phyloP scores from a whole-genome alignment of 2,113 vertebrate genomes.

The Pseudolaguvia tuberculata region DNA sequence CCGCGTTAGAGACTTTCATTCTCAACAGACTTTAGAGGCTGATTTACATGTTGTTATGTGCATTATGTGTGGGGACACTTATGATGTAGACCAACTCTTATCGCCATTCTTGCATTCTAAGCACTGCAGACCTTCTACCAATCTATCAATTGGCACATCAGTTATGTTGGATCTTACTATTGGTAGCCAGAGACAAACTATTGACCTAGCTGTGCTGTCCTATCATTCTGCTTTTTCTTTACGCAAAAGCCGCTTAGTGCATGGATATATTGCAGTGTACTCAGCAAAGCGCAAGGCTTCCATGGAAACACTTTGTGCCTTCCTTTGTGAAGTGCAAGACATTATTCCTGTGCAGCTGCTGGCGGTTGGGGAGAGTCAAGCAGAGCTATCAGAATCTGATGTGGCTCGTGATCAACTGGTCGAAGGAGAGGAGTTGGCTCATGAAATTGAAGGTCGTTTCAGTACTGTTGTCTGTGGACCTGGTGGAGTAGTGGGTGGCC shows the following conservation, averaged over 20 bases:
- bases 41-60: constrained; percentile 89
- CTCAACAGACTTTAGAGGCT: constrained; percentile 66
- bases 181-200: constrained; percentile 76
- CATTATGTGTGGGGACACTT: constrained; percentile 91
- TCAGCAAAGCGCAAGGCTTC: constrained; percentile 86
- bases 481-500: constrained; percentile 73
- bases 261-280: constrained; percentile 91
- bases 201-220: constrained; percentile 84
- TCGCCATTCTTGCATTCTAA: constrained; percentile 81
- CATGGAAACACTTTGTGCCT: constrained; percentile 87
- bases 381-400: constrained; percentile 77
- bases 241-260: constrained; percentile 83
- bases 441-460: constrained; percentile 86
- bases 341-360: constrained; percentile 90
- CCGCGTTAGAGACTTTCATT: constrained; percentile 74
- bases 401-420: constrained; percentile 79
- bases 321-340: constrained; percentile 93
- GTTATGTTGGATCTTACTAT: constrained; percentile 79
- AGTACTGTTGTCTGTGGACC: constrained; percentile 72
- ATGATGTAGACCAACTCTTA: constrained; percentile 82
- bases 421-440: constrained; percentile 90
- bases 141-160: constrained; percentile 69
- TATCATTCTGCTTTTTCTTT: constrained; percentile 90
- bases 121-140: constrained; percentile 73
- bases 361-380: constrained; percentile 76